Evolutionary conservation across 2,113 vertebrate species (phyloP).

Genomic region (Eptatretus burgeri): DNA sequence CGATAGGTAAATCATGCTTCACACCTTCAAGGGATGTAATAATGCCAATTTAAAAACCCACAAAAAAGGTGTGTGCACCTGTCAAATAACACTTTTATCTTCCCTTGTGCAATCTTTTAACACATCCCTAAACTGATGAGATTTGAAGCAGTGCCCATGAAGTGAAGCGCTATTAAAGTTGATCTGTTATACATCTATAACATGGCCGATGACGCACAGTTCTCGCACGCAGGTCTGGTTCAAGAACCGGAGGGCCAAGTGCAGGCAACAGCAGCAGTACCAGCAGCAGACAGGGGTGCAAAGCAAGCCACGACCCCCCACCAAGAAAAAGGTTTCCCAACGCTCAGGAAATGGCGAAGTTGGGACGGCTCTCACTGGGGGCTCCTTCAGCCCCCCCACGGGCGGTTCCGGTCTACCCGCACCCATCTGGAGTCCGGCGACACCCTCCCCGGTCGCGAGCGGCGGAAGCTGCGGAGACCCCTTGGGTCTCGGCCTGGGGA

Average conservation of each 20-base stretch:
- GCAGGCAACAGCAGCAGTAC: slow-evolving; percentile 23
- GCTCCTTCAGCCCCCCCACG: background rate
- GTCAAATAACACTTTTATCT: too few relatives aligned
- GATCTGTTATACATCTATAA: too few relatives aligned
- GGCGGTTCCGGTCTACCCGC: slow-evolving; percentile 24
- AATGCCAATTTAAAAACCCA: too few relatives aligned
- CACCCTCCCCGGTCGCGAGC: slow-evolving; percentile 21
- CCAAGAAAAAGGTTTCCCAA: slow-evolving; percentile 76
- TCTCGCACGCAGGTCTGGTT: slow-evolving; percentile 52
- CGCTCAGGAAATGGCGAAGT: slow-evolving; percentile 18
- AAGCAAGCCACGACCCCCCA: slow-evolving; percentile 54
- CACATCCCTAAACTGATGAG: too few relatives aligned
- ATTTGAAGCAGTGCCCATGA: too few relatives aligned
- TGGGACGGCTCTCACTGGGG: slow-evolving; percentile 15
- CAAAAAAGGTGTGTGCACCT: too few relatives aligned
- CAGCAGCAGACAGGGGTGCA: slow-evolving; percentile 58
- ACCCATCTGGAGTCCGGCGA: slow-evolving; percentile 50
- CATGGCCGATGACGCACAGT: too few relatives aligned
- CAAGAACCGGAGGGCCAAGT: slow-evolving; percentile 53
- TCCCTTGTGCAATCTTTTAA: too few relatives aligned
- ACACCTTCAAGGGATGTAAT: too few relatives aligned
- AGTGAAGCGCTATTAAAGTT: too few relatives aligned
- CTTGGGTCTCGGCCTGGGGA: slow-evolving; percentile 1
- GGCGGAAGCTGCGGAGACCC: background rate
- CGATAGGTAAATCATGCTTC: too few relatives aligned